Evolutionary conservation across 2,113 vertebrate genomes (phyloP).

Genomic region (Pogonocichla stellata): DNA sequence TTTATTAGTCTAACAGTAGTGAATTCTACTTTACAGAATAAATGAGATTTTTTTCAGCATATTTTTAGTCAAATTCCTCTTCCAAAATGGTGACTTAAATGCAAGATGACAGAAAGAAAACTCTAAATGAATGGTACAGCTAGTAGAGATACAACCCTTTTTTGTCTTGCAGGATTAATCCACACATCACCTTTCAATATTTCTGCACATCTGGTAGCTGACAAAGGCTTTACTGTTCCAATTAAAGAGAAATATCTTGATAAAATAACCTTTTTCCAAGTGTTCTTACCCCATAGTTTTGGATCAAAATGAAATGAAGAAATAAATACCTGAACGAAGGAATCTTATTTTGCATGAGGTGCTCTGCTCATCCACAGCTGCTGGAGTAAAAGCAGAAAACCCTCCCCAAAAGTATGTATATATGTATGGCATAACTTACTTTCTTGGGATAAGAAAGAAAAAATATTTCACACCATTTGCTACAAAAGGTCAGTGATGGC

Average conservation of each 20-base stretch:
- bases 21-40: not conserved
- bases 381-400: not conserved
- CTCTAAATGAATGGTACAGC: not conserved
- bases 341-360: not conserved
- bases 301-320: not conserved
- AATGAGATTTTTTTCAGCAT: not conserved
- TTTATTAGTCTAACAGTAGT: not conserved
- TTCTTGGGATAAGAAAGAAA: not conserved
- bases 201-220: not conserved
- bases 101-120: not conserved
- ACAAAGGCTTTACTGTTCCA: not conserved
- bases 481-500: not conserved
- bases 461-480: not conserved
- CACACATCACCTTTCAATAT: not conserved
- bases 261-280: not conserved
- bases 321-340: not conserved
- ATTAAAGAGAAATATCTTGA: not conserved
- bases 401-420: fast-evolving
- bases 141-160: not conserved
- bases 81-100: not conserved
- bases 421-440: not conserved
- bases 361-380: not conserved
- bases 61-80: not conserved
- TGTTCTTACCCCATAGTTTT: not conserved
- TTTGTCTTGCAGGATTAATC: not conserved